Evolutionary conservation across 1,140 invertebrate genomes (phyloP), one percentile per base, ranked within the genome.

Genomic region (Cydia amplana): DNA sequence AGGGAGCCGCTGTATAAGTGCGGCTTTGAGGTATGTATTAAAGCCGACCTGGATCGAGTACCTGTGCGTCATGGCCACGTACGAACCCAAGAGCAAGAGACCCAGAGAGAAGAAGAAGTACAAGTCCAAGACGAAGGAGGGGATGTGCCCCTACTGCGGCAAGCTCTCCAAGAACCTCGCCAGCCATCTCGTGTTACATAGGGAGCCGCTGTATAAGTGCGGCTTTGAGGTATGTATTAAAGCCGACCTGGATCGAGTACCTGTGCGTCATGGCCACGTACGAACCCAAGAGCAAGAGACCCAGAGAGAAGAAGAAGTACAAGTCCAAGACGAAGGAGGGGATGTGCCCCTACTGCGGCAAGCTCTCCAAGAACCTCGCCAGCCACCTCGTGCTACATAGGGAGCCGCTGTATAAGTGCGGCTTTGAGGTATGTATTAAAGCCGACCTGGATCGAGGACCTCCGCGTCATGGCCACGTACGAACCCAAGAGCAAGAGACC

Each of bases 321-420:
- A 74, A 67, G 79, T 72, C 77, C 12, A 23, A 49, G 2, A 16
- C 18, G 2, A 75, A 72, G 63, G 55, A 70, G 72, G 32, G 43
- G 28, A 43, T 85, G 51, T 87, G 86, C 64, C 79, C 83, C 4
- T 76, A 82, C 65, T 87, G 86, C 83, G 86, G 86, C 2, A 82
- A 82, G 75, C 72, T 85, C 63, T 77, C 73, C 9, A 77, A 49
- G 49, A 64, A 55, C 51, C 55, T 87, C 9, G 81, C 80, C 46
- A 72, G 14, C 55, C 85, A 87, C 64, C 65, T 84, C 1, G 63
- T 84, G 28, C 23, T 70, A 4, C 85, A 87, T 51, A 83, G 16
- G 16, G 65, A 67, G 25, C 65, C 51, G 18, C 4, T 60, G 18
- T 60, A 60, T 20, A 60, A 60, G 51, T 60, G 51, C 18, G 18